Evolutionary conservation across 2,797 vertebrate species (phyloP).

Genomic region (Onychomys arenicola): DNA sequence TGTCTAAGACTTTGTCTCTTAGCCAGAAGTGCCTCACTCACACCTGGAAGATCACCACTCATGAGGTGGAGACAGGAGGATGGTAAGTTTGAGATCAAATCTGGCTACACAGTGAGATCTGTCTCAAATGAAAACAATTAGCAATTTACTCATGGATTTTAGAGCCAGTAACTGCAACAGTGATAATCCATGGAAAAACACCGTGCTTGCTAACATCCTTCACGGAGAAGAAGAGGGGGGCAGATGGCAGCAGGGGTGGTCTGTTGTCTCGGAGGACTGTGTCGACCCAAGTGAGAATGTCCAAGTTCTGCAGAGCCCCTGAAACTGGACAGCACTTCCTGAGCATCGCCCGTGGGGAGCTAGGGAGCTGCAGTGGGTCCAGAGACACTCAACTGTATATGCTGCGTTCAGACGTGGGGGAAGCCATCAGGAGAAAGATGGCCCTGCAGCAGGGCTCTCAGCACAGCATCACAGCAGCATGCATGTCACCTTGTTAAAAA

Average conservation of each 20-base stretch:
- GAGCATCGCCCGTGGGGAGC: background rate
- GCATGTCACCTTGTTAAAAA: background rate
- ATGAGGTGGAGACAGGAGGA: background rate
- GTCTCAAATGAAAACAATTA: background rate
- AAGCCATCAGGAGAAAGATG: background rate
- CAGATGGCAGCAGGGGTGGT: background rate
- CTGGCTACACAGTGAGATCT: background rate
- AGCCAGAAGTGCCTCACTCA: background rate
- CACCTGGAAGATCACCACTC: background rate
- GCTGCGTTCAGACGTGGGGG: background rate
- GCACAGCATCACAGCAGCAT: background rate
- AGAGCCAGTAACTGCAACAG: background rate
- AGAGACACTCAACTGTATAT: background rate
- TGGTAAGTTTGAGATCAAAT: background rate
- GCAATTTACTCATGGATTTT: background rate
- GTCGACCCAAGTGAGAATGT: background rate
- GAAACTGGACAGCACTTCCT: background rate
- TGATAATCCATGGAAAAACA: background rate
- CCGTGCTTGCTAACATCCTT: background rate
- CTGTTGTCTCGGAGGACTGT: background rate
- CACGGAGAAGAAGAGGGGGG: background rate
- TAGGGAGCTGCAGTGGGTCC: background rate
- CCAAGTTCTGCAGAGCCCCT: background rate
- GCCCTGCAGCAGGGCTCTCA: background rate
- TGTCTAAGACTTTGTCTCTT: background rate